These are phyloP conservation scores for Heliconius hortense DNA, from an alignment of 2,888 invertebrate species.

Conservation along the genomic window DNA sequence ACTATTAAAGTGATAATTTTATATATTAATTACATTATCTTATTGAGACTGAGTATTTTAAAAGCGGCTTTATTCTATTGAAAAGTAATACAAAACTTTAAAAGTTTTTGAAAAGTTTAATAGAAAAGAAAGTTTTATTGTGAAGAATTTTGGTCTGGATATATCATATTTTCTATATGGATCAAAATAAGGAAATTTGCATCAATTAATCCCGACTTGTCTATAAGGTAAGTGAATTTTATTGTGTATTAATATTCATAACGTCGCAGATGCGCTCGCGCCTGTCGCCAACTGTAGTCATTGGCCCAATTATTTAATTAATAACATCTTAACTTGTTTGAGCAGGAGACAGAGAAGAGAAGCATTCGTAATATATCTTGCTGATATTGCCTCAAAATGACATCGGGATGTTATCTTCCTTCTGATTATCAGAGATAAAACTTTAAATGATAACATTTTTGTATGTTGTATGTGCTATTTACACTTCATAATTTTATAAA, in stretches of 20 bases:
- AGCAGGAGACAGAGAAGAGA: neutral
- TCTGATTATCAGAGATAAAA: slow-evolving; percentile 20
- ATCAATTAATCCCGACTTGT: slow-evolving; percentile 12
- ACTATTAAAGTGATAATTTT: slow-evolving; percentile 34
- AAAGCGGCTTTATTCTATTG: neutral
- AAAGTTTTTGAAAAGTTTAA: slow-evolving; percentile 6
- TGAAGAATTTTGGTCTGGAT: slow-evolving; percentile 21
- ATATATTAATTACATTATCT: slow-evolving; percentile 5
- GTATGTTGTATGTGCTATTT: neutral
- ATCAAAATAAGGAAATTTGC: slow-evolving; percentile 25
- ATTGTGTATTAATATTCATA: neutral
- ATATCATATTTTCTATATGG: slow-evolving; percentile 25
- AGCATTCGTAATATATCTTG: neutral
- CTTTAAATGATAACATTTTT: slow-evolving; percentile 15
- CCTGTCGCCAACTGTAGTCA: slow-evolving; percentile 18
- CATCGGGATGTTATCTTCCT: slow-evolving; percentile 1
- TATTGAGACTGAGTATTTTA: slow-evolving; percentile 21
- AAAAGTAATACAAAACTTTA: slow-evolving; percentile 6
- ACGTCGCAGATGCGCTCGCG: slow-evolving; percentile 27
- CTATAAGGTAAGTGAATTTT: slow-evolving; percentile 19
- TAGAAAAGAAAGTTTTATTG: slow-evolving; percentile 31
- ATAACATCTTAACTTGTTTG: neutral
- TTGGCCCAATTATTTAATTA: slow-evolving; percentile 26
- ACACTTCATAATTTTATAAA: neutral
- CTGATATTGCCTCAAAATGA: neutral